Evolutionary conservation across 2,888 invertebrate species (phyloP).

Genomic region (Drosophila affinis): DNA sequence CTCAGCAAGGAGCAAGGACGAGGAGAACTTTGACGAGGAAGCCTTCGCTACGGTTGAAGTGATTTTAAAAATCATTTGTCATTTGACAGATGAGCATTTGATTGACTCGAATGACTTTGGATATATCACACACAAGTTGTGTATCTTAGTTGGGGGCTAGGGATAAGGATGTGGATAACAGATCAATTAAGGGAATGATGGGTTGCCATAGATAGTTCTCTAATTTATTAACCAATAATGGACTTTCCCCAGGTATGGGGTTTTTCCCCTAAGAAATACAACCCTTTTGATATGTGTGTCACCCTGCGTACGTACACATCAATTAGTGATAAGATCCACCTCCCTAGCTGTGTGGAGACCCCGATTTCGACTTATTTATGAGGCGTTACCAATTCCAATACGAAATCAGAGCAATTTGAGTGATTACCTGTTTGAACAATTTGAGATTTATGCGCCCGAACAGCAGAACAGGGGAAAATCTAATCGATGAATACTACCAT

Average conservation of each 20-base stretch:
- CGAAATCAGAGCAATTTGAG: slow-evolving; percentile 72
- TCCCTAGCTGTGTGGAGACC: slow-evolving; percentile 3
- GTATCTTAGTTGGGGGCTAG: not conserved
- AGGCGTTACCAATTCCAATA: slow-evolving; percentile 47
- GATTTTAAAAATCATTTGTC: slow-evolving; percentile 82
- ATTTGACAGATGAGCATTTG: slow-evolving; percentile 78
- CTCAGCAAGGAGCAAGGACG: slow-evolving; percentile 19
- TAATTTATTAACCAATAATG: not conserved
- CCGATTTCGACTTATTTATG: slow-evolving; percentile 57
- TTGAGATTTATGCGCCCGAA: slow-evolving; percentile 64
- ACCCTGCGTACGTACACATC: slow-evolving; percentile 50
- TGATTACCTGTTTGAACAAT: slow-evolving; percentile 69
- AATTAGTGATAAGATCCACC: slow-evolving; percentile 73
- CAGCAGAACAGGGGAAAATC: slow-evolving; percentile 8
- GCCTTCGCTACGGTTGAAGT: slow-evolving; percentile 56
- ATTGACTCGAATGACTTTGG: slow-evolving; percentile 73
- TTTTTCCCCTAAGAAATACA: slow-evolving; percentile 32
- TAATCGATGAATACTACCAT: slow-evolving; percentile 7
- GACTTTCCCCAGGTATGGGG: not conserved
- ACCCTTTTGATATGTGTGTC: slow-evolving; percentile 49
- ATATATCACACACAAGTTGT: slow-evolving; percentile 42
- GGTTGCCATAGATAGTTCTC: not conserved
- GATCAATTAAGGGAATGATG: not conserved
- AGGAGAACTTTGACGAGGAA: slow-evolving; percentile 43
- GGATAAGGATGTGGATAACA: not conserved